A percentile compares a stretch with the other conserved stretches of the same genome.
These are phyloP conservation scores for Batillaria attramentaria DNA, from an alignment of 1,140 invertebrate species.

Conservation along the genomic window DNA sequence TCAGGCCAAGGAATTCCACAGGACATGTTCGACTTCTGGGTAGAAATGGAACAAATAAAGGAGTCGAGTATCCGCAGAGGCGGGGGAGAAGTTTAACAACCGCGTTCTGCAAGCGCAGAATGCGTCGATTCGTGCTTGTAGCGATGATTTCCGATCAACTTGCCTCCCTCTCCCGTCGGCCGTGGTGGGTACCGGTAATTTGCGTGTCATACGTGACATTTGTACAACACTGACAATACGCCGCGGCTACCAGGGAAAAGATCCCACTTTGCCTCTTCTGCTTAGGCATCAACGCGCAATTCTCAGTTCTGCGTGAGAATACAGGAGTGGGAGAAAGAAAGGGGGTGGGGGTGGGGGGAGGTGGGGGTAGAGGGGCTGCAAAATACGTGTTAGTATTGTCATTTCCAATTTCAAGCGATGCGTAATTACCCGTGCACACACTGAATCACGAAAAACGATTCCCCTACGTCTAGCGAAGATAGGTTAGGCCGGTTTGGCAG, in stretches of 20 bases:
- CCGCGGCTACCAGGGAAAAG: neutral
- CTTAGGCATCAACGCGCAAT: neutral
- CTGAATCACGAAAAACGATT: too few species aligned
- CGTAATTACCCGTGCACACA: neutral
- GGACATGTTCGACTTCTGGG: neutral
- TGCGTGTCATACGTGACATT: constrained; percentile 26
- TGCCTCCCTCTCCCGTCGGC: neutral
- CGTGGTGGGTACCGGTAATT: neutral
- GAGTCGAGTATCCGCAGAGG: neutral
- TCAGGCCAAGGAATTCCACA: neutral
- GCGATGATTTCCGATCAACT: neutral
- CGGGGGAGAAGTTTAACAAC: neutral
- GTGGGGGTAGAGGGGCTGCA: too few species aligned
- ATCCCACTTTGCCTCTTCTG: neutral
- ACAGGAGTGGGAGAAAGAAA: neutral
- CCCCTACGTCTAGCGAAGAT: neutral
- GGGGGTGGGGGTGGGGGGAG: neutral
- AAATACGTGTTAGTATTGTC: too few species aligned
- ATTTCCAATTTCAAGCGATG: neutral
- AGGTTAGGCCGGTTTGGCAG: neutral
- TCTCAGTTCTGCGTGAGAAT: neutral
- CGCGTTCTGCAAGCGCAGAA: neutral
- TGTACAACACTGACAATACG: neutral
- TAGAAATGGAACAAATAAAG: neutral
- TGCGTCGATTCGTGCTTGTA: neutral